phyloP scores from a whole-genome alignment of 2,888 invertebrate genomes.

The Hyppa rectilinea region DNA sequence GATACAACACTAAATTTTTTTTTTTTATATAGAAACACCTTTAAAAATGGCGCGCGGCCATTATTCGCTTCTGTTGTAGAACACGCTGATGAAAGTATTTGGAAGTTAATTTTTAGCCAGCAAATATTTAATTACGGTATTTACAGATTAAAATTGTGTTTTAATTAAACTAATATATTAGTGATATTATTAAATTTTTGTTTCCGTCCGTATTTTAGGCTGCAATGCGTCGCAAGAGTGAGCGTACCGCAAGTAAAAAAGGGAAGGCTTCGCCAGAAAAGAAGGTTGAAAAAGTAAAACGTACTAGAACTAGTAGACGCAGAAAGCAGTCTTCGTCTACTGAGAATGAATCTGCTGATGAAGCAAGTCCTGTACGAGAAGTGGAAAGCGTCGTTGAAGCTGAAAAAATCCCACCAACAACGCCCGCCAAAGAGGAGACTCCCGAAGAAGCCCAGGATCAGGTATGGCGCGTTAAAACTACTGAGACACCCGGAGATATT shows the following conservation, averaged over 20 bases:
- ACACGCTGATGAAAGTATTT: conserved; percentile 49
- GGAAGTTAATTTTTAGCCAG: conserved; percentile 18
- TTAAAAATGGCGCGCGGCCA: conserved; percentile 58
- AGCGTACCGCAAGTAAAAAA: conserved; percentile 92
- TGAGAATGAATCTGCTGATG: conserved; percentile 88
- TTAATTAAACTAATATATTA: background rate
- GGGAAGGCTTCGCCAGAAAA: conserved; percentile 92
- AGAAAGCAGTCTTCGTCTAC: conserved; percentile 90
- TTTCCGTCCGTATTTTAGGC: conserved; percentile 65
- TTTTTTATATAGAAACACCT: conserved; percentile 38
- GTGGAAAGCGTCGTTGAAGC: conserved; percentile 71
- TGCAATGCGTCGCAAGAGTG: conserved; percentile 94
- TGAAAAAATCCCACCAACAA: conserved; percentile 76
- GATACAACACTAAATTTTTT: background rate
- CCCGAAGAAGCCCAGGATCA: conserved; percentile 84
- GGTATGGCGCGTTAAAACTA: conserved; percentile 90
- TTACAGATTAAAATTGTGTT: conserved; percentile 7
- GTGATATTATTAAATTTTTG: conserved; percentile 6
- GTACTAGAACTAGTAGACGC: conserved; percentile 89
- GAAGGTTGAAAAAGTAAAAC: conserved; percentile 89
- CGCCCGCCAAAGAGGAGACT: conserved; percentile 79
- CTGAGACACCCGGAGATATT: conserved; percentile 88
- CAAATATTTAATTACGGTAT: conserved; percentile 25
- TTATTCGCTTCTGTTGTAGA: conserved; percentile 61
- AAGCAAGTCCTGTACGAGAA: conserved; percentile 76